A percentile compares a stretch with the other conserved stretches of the same genome.
phyloP scores from a whole-genome alignment of 2,113 vertebrate species.

The Entomyzon cyanotis region DNA sequence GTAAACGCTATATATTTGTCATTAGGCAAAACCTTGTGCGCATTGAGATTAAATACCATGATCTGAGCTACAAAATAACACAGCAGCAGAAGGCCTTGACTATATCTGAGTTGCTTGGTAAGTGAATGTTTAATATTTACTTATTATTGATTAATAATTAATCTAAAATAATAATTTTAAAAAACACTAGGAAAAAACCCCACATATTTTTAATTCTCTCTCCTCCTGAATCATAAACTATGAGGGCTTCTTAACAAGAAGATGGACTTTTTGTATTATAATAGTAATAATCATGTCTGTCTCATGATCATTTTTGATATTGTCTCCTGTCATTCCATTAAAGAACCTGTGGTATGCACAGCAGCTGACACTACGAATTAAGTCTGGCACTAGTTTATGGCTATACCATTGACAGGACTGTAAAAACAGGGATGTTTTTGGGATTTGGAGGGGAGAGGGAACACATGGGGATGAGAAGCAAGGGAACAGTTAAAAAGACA shows the following conservation, averaged over 20 bases:
- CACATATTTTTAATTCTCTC: background rate
- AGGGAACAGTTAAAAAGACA: background rate
- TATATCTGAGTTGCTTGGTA: constrained; percentile 73
- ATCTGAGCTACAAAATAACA: constrained; percentile 78
- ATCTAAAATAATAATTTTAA: background rate
- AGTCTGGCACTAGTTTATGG: background rate
- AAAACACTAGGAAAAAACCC: background rate
- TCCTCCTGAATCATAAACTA: background rate
- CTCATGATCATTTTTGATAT: background rate
- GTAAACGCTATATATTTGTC: constrained; percentile 7
- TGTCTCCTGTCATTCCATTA: background rate
- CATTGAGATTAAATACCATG: constrained; percentile 79
- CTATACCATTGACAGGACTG: background rate
- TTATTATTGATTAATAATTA: background rate
- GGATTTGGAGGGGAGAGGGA: background rate
- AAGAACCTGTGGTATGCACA: background rate
- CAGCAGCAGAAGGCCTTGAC: constrained; percentile 78
- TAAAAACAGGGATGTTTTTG: background rate
- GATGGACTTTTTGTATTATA: background rate
- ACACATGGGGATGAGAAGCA: background rate
- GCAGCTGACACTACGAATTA: background rate
- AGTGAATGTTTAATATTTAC: constrained; percentile 34
- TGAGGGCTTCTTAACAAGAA: background rate
- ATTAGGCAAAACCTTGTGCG: constrained; percentile 75
- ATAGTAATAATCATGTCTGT: background rate